Base-by-base conservation (phyloP, 1,140 invertebrate genomes). In the Zelostemma sp. region DNA sequence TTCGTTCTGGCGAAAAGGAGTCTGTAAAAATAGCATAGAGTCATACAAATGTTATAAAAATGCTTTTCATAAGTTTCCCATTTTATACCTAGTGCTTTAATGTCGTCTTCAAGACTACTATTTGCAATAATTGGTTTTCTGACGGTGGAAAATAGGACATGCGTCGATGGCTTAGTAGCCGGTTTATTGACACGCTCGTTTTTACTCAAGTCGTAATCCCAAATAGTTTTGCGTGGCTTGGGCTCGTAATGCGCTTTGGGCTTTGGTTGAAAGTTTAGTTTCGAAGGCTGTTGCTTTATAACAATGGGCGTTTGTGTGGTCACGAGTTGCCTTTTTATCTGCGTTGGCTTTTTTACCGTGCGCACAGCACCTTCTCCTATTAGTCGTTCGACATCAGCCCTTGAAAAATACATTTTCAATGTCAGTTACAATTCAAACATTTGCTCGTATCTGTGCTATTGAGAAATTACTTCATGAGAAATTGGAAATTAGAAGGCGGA, bases 321-420 rank as follows among this genome's bases (percentile, higher is more conserved):
- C 0, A 81, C 33, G 5, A 80, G 38, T 16, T 82, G 80, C 31
- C 67, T 81, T 48, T 77, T 83, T 49, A 83, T 74, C 31, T 80
- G 77, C 1, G 74, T 66, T 35, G 83, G 82, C 65, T 85, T 85
- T 45, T 83, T 84, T 0, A 86, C 81, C 1, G 82, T 85, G 67
- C 78, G 72, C 4, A 86, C 82, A n/a, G 83, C 84, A 19, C 84
- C 84, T 76, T 86, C 80, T 6, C 80, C 80, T 49, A 86, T 86
- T 4, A 86, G 64, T 55, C 78, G 77, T 64, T 86, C 83, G 0
- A 86, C 84, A 38, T 86, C 84, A 8, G 80, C 64, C 70, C 80
- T 82, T 38, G 40, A 74, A 79, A 67, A 43, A 47, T 1, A 62
- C 58, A 33, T 12, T 47, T 54, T 38, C 45, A 19, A 61, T 47